Base-by-base conservation (phyloP, 1,140 invertebrate genomes). In the Tetranychus cinnabarinus region DNA sequence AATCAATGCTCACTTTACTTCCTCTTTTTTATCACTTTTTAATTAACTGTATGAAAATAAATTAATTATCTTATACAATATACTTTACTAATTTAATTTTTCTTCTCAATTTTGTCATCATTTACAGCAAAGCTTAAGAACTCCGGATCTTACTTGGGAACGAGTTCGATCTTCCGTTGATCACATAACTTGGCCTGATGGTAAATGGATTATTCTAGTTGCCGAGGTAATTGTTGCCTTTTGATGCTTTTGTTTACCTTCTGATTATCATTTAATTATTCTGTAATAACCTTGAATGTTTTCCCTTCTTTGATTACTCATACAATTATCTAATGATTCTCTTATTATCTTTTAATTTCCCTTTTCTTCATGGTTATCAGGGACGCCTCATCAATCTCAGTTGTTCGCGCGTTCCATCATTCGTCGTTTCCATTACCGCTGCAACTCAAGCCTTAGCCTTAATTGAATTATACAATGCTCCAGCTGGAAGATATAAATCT, bases 401-500 rank as follows among this genome's bases (percentile, higher is more conserved):
- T 67, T 97, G 91, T 74, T 97, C 91, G 42, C 93, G 88, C 72
- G 82, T 97, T 71, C 91, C 93, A 55, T 96, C 91, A 31, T 95
- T 97, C 76, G 90, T 96, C 66, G 89, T 92, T 23, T 93, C 88
- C 35, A 91, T 95, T 64, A 92, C 89, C 48, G 86, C 88, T 33
- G 86, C 88, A 63, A 92, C 89, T 54, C 90, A 96, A 76, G 89
- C 89, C 13, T 73, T 97, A 61, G 92, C 92, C 48, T 76, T 97
- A 55, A 96, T 97, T 70, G 92, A 97, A 75, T 76, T 97, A 6
- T 97, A 88, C 71, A 96, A 96, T 77, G 92, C 91, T 10, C 91
- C 91, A 13, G 73, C 79, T 52, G 88, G 89, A 39, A 79, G 91
- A 63, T 97, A 97, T 72, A 97, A 96, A 75, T 85, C 85, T 65